Base-by-base conservation (phyloP, 2,888 invertebrate species). In the Napeogenes inachia region DNA sequence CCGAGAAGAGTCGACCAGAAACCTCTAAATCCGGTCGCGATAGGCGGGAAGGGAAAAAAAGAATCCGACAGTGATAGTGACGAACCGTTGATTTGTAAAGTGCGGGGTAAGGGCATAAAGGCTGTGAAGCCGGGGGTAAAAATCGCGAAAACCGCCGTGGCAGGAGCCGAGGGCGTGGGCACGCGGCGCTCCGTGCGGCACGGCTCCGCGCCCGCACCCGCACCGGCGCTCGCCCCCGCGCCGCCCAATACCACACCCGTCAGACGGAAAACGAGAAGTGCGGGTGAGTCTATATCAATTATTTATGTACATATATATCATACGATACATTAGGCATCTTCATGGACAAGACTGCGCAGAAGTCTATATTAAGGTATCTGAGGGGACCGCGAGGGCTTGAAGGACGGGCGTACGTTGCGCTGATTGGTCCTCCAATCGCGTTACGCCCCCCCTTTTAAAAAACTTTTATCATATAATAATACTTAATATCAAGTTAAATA, bases 61-160 rank as follows among this genome's bases (percentile, higher is more conserved):
- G 95, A 95, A 73, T 93, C 93, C 50, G 93, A 93, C 75, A 95
- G 95, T 58, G 96, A 96, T 76, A 94, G 94, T 68, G 96, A 96
- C 80, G 96, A 96, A 84, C 95, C 95, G 61, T 87, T 96, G 64
- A 94, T 95, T 69, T 93, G 94, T 72, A 92, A 95, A 87, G 93
- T 94, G 82, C 89, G 95, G 59, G 89, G 86, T 61, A 89, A 85
- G 70, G 75, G 74, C 58, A 77, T 75, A 42, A 81, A 79, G 65
- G 75, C 70, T 5, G 71, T 72, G 38, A 72, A 73, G 58, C 70
- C 74, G 3, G 66, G 75, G n/a, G 70, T 72, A 66, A 71, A 76
- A 56, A 64, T 68, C 66, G 71, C 73, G 68, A 77, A 78, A 70
- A 74, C 72, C 30, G 74, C 68, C 71, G 92, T 91, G 72, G 91